Conservation (phyloP, 2,797 vertebrate genomes). For the Ctenopoma kingsleyae region DNA sequence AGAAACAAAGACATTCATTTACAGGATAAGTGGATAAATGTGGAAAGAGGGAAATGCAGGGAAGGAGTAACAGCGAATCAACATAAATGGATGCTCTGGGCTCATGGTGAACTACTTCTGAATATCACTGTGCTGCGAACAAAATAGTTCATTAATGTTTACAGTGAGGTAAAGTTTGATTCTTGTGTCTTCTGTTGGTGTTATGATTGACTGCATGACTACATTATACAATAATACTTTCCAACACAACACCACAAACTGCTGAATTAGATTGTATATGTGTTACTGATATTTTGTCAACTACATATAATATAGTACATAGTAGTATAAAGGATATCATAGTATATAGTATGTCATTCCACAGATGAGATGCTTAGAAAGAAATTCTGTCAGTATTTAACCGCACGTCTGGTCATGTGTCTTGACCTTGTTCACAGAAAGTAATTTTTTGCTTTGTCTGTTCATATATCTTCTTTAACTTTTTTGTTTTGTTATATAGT, state of each 20-base stretch:
- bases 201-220: neutral
- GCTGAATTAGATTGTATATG: neutral
- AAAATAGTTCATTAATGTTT: neutral
- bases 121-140: neutral
- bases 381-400: neutral
- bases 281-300: neutral
- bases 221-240: neutral
- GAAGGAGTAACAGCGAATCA: constrained; percentile 5
- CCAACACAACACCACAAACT: neutral
- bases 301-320: neutral
- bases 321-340: no score
- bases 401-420: neutral
- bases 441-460: neutral
- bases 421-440: neutral
- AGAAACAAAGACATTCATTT: neutral
- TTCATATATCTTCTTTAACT: neutral
- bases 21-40: constrained; percentile 3
- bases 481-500: neutral
- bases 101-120: neutral
- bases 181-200: neutral
- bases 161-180: neutral
- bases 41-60: constrained; percentile 38
- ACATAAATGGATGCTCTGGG: constrained; percentile 16
- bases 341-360: neutral
- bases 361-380: neutral